phyloP scores from a whole-genome alignment of 2,797 vertebrate species.

The Falco novaeseelandiae region DNA sequence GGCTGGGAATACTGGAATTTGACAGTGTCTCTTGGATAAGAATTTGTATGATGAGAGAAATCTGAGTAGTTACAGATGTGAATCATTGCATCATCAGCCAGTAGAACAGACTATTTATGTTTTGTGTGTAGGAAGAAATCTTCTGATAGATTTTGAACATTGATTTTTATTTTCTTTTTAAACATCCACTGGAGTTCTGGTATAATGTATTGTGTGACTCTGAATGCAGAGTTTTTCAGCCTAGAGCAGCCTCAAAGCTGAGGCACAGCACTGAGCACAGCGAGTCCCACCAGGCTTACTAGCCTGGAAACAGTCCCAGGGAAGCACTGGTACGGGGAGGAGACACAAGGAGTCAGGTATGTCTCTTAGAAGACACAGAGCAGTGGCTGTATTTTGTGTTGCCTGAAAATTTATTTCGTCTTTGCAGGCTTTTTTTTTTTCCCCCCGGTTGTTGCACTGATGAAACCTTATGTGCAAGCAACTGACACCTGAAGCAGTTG shows the following conservation, averaged over 20 bases:
- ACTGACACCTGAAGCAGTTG: neutral
- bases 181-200: neutral
- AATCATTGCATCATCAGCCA: neutral
- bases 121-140: neutral
- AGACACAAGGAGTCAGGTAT: neutral
- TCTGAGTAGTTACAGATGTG: neutral
- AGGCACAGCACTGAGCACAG: neutral
- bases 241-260: neutral
- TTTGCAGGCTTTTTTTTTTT: neutral
- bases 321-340: neutral
- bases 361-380: neutral
- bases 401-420: neutral
- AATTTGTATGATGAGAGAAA: neutral
- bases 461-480: neutral
- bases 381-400: neutral
- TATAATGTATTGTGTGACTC: neutral
- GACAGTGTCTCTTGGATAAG: neutral
- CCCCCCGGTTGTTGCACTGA: neutral
- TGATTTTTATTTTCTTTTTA: neutral
- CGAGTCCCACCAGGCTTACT: rapidly evolving
- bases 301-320: neutral
- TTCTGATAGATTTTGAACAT: neutral
- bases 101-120: neutral
- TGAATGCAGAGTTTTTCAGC: neutral
- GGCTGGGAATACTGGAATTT: neutral